A percentile compares a stretch with the other conserved stretches of the same genome.
These are phyloP conservation scores for Rhizoglyphus robini DNA, from an alignment of 1,140 invertebrate genomes.

Conservation along the genomic window DNA sequence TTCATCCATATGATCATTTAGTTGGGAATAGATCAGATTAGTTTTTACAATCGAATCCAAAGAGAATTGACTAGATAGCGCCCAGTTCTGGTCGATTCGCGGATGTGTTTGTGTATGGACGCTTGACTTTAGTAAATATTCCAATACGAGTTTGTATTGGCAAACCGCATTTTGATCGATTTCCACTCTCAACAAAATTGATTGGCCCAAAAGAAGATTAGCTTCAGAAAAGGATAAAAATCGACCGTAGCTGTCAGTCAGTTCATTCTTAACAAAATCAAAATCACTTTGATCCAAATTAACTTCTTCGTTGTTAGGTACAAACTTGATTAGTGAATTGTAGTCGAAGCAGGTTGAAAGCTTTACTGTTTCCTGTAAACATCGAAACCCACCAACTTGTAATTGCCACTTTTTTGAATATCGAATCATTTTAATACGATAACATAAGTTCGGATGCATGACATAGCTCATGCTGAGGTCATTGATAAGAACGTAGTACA, in stretches of 20 bases:
- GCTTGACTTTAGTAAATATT: not conserved
- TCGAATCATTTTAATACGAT: not conserved
- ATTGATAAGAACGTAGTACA: not conserved
- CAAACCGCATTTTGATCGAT: not conserved
- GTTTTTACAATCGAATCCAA: too few relatives aligned
- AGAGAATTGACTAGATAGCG: not conserved
- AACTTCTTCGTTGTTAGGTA: not conserved
- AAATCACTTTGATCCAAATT: not conserved
- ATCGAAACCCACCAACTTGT: not conserved
- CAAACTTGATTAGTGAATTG: not conserved
- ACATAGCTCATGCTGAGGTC: not conserved
- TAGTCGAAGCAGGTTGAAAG: slow-evolving; percentile 10
- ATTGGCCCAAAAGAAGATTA: not conserved
- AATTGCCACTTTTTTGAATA: not conserved
- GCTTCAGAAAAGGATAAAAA: not conserved
- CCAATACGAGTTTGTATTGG: not conserved
- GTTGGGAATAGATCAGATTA: not conserved
- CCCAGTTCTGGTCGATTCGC: not conserved
- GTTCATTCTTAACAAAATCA: not conserved
- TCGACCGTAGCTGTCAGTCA: not conserved
- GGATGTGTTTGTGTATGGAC: not conserved
- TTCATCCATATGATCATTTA: not conserved
- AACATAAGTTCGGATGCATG: not conserved
- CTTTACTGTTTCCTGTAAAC: not conserved
- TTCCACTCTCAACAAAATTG: not conserved